Evolutionary conservation across 2,113 vertebrate species (phyloP).

Genomic region (Silurus glanis): DNA sequence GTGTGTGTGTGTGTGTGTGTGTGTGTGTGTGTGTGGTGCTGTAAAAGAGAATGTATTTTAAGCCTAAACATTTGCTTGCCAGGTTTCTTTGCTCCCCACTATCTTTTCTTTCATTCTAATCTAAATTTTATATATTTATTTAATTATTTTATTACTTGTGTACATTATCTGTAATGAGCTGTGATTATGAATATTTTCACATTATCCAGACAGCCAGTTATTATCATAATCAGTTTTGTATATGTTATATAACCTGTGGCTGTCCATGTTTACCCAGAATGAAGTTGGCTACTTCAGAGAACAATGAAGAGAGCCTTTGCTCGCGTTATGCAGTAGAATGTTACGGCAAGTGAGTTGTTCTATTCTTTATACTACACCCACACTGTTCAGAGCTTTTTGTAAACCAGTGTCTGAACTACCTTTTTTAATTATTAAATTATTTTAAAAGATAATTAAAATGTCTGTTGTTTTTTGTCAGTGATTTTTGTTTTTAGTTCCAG

Average conservation of each 20-base stretch:
- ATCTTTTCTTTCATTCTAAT: too few relatives aligned
- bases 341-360: background rate
- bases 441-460: too few relatives aligned
- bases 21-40: too few relatives aligned
- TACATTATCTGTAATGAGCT: too few relatives aligned
- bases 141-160: too few relatives aligned
- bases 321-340: background rate
- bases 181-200: background rate
- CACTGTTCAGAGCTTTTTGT: background rate
- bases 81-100: too few relatives aligned
- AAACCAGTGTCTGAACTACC: background rate
- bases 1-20: too few relatives aligned
- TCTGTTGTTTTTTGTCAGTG: background rate
- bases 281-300: background rate
- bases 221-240: background rate
- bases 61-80: too few relatives aligned
- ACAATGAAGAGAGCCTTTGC: conserved; percentile 12
- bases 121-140: too few relatives aligned
- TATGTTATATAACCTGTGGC: background rate
- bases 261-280: background rate
- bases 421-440: background rate
- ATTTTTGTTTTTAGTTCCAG: background rate
- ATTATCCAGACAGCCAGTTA: background rate
- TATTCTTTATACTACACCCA: background rate
- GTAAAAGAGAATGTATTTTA: too few relatives aligned